Percentiles rank a stretch among this genome's conserved stretches.
These are phyloP conservation scores for Tachypleus tridentatus DNA, from an alignment of 1,140 invertebrate species.

Conservation along the genomic window DNA sequence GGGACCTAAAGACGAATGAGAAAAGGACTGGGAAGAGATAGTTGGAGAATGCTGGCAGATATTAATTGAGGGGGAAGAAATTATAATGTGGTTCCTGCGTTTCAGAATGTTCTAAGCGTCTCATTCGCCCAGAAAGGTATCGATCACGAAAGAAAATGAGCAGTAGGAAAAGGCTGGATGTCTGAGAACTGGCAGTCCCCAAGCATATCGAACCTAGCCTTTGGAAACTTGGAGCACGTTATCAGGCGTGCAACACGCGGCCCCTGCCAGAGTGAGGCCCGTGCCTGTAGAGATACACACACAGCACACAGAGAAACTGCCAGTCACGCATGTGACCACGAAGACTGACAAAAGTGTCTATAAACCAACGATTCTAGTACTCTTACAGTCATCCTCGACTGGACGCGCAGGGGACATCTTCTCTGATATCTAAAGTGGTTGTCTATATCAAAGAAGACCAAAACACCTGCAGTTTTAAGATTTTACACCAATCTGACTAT, in stretches of 20 bases:
- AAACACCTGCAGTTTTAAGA: no score
- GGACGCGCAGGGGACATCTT: no score
- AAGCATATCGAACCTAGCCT: neutral
- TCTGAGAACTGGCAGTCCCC: neutral
- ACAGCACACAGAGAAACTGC: no score
- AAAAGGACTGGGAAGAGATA: neutral
- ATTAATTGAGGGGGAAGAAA: slow-evolving; percentile 22
- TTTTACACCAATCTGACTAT: no score
- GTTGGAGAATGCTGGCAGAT: slow-evolving; percentile 11
- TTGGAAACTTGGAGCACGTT: slow-evolving; percentile 3
- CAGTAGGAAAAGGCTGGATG: slow-evolving; percentile 11
- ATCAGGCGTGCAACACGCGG: slow-evolving; percentile 2
- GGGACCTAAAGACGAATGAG: neutral
- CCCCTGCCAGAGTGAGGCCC: neutral
- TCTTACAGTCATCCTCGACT: no score
- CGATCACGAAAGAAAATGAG: slow-evolving; percentile 22
- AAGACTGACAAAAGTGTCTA: no score
- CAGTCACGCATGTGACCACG: no score
- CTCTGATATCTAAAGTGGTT: no score
- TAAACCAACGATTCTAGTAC: no score
- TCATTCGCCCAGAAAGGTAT: slow-evolving; percentile 20
- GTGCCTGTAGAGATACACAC: neutral
- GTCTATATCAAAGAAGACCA: no score
- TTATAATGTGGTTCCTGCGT: slow-evolving; percentile 22
- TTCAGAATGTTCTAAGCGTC: slow-evolving; percentile 18